Base-by-base conservation (phyloP, 2,113 vertebrate genomes). In the Xiphias gladius region DNA sequence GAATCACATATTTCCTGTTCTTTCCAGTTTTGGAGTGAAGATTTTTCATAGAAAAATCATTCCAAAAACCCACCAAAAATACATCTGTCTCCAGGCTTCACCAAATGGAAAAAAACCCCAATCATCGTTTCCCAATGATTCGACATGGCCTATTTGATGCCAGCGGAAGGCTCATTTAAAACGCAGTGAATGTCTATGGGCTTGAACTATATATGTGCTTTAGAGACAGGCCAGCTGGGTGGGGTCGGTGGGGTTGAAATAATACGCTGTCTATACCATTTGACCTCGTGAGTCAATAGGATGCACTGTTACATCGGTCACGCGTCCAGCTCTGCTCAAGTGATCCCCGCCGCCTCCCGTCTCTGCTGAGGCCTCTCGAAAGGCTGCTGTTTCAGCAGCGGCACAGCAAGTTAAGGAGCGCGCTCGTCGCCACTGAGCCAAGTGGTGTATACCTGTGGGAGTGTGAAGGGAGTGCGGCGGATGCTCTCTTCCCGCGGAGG, bases 401-500 rank as follows among this genome's bases (percentile, higher is more conserved):
- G n/a, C n/a, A n/a, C n/a, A n/a, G n/a, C n/a, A n/a, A n/a, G n/a
- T n/a, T n/a, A n/a, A n/a, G n/a, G n/a, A n/a, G n/a, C n/a, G n/a
- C n/a, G n/a, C n/a, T n/a, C n/a, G 24, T 46, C 37, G 48, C 46
- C 46, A 20, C 20, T 50, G 26, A 70, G 58, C 24, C 30, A 41
- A 65, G 50, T 1, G 66, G 52, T 22, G 24, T 13, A 28, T 2
- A 52, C 13, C 63, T 30, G 68, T 17, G 26, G 1, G 32, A 62
- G 26, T 35, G 28, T 50, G 17, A 55, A 35, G 1, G 24, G n/a
- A 61, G 39, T n/a, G n/a, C n/a, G n/a, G n/a, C n/a, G n/a, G n/a
- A n/a, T n/a, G n/a, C n/a, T 30, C n/a, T 73, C 30, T 58, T 64
- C 39, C 66, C 68, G 13, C 39, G 11, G 24, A 28, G 70, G 54